Conservation (phyloP, 2,888 invertebrate genomes). For the Deilephila elpenor region DNA sequence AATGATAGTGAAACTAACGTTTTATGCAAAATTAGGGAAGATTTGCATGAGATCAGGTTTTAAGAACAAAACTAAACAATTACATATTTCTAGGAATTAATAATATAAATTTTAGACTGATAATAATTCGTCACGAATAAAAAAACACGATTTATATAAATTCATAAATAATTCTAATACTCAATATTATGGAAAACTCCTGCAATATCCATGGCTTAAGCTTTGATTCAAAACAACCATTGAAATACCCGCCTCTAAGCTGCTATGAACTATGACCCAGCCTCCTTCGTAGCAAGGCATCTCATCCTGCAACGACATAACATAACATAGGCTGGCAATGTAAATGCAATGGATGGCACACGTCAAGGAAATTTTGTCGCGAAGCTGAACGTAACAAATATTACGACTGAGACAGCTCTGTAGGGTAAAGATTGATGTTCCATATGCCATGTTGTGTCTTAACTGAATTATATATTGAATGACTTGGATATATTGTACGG, state of each 20-base stretch:
- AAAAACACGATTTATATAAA: no score
- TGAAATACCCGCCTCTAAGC: not conserved
- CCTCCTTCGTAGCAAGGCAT: not conserved
- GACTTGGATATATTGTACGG: constrained; percentile 5
- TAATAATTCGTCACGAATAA: no score
- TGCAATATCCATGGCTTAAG: not conserved
- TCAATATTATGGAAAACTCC: not conserved
- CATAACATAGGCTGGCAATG: not conserved
- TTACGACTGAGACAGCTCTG: constrained; percentile 16
- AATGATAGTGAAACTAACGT: no score
- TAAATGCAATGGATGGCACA: constrained; percentile 10
- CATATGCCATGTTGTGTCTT: constrained; percentile 25
- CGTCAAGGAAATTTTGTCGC: constrained; percentile 18
- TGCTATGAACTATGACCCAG: not conserved
- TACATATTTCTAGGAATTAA: no score
- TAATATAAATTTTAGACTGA: no score
- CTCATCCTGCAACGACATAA: not conserved
- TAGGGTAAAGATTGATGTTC: constrained; percentile 21
- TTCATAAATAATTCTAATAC: no score
- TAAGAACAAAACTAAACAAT: no score
- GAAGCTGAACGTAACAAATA: constrained; percentile 22
- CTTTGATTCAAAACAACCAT: not conserved
- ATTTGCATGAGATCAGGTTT: no score
- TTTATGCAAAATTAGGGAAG: no score
- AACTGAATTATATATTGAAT: constrained; percentile 27